Conservation (phyloP, 2,797 vertebrate species). For the Hydrocynus forskahlii region DNA sequence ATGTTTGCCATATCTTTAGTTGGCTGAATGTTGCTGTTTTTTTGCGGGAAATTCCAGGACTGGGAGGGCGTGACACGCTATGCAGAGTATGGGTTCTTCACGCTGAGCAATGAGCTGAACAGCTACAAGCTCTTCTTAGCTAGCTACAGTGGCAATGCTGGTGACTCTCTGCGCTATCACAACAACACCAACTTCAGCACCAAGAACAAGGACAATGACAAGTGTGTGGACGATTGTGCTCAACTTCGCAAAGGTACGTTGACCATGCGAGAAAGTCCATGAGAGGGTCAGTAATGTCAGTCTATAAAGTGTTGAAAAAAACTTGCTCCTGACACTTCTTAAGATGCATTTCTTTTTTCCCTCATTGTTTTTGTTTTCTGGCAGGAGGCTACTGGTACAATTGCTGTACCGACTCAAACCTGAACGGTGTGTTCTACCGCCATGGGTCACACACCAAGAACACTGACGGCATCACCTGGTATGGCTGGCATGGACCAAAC, state of each 20-base stretch:
- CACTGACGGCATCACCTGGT: constrained; percentile 95
- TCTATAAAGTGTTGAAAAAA: no score
- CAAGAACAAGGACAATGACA: constrained; percentile 96
- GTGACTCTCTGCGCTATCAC: constrained; percentile 91
- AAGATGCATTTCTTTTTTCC: neutral
- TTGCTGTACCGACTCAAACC: constrained; percentile 98
- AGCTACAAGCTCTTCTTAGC: constrained; percentile 93
- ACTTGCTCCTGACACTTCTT: neutral
- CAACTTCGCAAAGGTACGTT: constrained; percentile 88
- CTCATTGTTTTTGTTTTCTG: neutral
- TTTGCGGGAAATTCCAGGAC: constrained; percentile 78
- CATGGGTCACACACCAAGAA: constrained; percentile 85
- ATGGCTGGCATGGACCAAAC: constrained; percentile 92
- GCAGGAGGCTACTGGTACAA: constrained; percentile 99
- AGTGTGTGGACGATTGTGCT: constrained; percentile 93
- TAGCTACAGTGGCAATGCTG: constrained; percentile 89
- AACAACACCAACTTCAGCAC: constrained; percentile 99
- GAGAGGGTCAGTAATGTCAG: no score
- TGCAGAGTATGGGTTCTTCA: constrained; percentile 88
- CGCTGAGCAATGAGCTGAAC: constrained; percentile 87
- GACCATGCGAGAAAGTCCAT: no score
- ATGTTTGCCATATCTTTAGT: no score
- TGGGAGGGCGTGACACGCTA: constrained; percentile 88
- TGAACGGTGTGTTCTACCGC: constrained; percentile 93
- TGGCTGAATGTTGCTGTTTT: neutral